phyloP scores from a whole-genome alignment of 1,140 invertebrate species.

The Melitaea cinxia region DNA sequence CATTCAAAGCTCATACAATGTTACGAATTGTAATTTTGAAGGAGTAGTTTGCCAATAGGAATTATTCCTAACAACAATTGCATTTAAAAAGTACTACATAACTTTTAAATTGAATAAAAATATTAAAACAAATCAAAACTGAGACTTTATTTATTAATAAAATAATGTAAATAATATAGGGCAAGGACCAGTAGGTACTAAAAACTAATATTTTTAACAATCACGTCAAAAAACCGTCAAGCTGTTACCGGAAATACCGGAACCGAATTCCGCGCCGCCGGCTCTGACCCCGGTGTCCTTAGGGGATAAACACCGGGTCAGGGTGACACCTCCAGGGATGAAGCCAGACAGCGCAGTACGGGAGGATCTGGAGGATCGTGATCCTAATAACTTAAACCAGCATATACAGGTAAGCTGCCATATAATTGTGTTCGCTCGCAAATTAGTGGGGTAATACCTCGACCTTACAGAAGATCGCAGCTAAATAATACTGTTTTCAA shows the following conservation, averaged over 20 bases:
- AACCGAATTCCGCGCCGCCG: constrained; percentile 49
- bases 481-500: too few species aligned
- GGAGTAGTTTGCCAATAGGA: not conserved
- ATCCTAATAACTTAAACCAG: constrained; percentile 86
- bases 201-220: not conserved
- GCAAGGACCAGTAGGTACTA: too few species aligned
- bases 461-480: too few species aligned
- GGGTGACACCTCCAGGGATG: constrained; percentile 31
- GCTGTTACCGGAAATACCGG: constrained; percentile 51
- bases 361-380: constrained; percentile 85
- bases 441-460: too few species aligned
- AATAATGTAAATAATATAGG: too few species aligned
- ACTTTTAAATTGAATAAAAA: too few species aligned
- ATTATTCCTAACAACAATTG: not conserved
- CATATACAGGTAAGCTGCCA: constrained; percentile 84
- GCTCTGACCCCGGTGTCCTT: constrained; percentile 37
- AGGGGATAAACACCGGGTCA: constrained; percentile 20
- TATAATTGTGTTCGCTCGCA: too few species aligned
- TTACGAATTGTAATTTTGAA: not conserved
- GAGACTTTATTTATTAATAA: too few species aligned
- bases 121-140: too few species aligned
- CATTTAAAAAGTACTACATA: too few species aligned
- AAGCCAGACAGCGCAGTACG: constrained; percentile 68
- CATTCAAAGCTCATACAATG: not conserved
- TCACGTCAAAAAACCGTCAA: constrained; percentile 31